Evolutionary conservation across 2,888 invertebrate genomes (phyloP), one percentile per base, ranked within the genome.

Genomic region (Bibio marci): DNA sequence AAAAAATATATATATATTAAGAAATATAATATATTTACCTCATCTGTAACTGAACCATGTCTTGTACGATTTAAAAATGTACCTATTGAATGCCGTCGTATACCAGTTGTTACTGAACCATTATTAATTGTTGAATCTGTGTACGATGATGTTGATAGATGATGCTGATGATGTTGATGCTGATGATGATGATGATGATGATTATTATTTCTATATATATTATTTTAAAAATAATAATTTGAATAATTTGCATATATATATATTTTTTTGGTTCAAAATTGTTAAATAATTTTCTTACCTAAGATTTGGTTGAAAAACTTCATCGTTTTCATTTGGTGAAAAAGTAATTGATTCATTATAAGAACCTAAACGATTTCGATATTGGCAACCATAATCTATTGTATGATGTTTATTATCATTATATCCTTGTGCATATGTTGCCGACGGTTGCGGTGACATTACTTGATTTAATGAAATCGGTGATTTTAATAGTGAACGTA

Each of bases 301-400:
- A 18, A 18, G 26, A 35, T 13, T 34, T 40, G 52, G 50, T 45
- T 47, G 39, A 49, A 62, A 60, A 40, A 58, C 57, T 46, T 62
- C 62, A 48, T 60, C 59, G 42, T 53, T 54, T 19, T 59, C 55
- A 22, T 45, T 42, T 44, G 46, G 47, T n/a, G n/a, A n/a, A n/a
- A n/a, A n/a, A 15, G 45, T 42, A 30, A 54, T 48, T 30, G 59
- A 52, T 48, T 62, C 62, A 42, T 58, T 60, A 45, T 56, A 61
- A 43, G 59, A 61, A 42, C 57, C 56, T 40, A 62, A 50, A 41
- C 62, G 54, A 43, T 59, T 58, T 42, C 62, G 58, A 48, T 53
- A 57, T 30, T 17, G 37, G 7, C 17, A 10, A 13, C 15, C 7
- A 25, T 35, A 10, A 25, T 5, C 7, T 25, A 11, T 7, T 13